Evolutionary conservation across 2,113 vertebrate genomes (phyloP), one percentile per base, ranked within the genome.

Genomic region (Chlamydotis undulata): DNA sequence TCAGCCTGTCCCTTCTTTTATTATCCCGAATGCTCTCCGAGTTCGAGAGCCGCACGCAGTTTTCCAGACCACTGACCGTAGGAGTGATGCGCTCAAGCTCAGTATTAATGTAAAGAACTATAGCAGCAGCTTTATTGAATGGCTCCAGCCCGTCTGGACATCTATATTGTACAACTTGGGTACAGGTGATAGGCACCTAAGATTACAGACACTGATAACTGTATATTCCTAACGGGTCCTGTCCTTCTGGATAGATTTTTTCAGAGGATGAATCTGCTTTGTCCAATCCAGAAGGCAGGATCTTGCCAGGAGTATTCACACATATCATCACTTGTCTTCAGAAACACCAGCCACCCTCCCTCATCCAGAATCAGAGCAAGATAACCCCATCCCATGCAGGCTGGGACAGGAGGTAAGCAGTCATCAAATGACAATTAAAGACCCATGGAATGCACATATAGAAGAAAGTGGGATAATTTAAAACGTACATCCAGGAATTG

Each of bases 131-230:
- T 87, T 94, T 96, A 96, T 89, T 89, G 94, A 97, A 93, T 23
- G 81, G 37, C 59, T 94, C 45, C 8, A 2, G 57, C 63, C 83
- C 26, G 56, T 87, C 92, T 91, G 93, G 91, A 89, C 93, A 96
- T 96, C 93, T 89, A 57, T 96, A 94, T 94, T 57, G 87, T 64
- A 77, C 94, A 33, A 17, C 81, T 63, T 77, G 94, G 89, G 61
- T 49, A 52, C 91, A 95, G 87, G 95, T 94, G 94, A 96, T 94
- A 80, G 96, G 89, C 96, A 97, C 94, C 95, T 63, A 53, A 96
- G 95, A 96, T 96, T 63, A 94, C 65, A 77, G 77, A 77, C 28
- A 74, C 74, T 65, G 95, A 96, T 96, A 96, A 87, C 91, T 87
- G 4, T 61, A 89, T 76, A 55, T 63, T 83, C 91, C 81, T 95